Evolutionary conservation across 2,797 vertebrate species (phyloP), one percentile per base, ranked within the genome.

Genomic region (Tokudaia muenninki): DNA sequence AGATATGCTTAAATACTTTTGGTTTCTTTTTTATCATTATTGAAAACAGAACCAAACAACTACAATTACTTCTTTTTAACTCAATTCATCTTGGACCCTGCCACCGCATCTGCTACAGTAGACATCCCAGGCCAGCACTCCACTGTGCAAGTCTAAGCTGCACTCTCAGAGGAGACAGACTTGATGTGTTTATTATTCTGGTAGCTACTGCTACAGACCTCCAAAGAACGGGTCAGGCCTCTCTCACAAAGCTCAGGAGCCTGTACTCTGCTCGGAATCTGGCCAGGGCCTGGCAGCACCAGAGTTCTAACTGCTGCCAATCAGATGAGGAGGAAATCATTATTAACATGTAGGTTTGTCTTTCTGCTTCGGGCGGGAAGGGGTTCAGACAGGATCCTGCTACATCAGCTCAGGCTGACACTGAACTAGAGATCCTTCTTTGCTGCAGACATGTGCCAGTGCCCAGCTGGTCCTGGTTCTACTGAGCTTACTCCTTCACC

Each of bases 1-100:
- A 94, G 3, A 79, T 3, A 19, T 31, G 11, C 86, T 50, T 29
- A 70, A 70, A 26, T 14, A 31, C 17, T 63, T 91, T 70, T 70
- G 2, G 21, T 65, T 74, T 83, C 14, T 11, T 77, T 87, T 90
- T 91, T 11, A 65, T 59, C 50, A 44, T 29, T 29, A 91, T 57
- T 81, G 78, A 26, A 93, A 89, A 78, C 47, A 90, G 41, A 94
- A 93, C 37, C 80, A 93, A 31, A 78, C 4, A 92, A 87, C 37
- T 65, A 77, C 37, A 79, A 59, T 16, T 65, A 24, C 11, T 77
- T 72, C 87, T 21, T 55, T 88, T 31, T 24, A 37, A 89, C 10
- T 91, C 44, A 94, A 26, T 88, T 63, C 14, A 87, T 34, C n/a
- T n/a, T 89, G 41, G 44, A 83, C 29, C 92, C 59, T 81, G 83